Base-by-base conservation (phyloP, 2,888 invertebrate species). In the Elmis aenea region DNA sequence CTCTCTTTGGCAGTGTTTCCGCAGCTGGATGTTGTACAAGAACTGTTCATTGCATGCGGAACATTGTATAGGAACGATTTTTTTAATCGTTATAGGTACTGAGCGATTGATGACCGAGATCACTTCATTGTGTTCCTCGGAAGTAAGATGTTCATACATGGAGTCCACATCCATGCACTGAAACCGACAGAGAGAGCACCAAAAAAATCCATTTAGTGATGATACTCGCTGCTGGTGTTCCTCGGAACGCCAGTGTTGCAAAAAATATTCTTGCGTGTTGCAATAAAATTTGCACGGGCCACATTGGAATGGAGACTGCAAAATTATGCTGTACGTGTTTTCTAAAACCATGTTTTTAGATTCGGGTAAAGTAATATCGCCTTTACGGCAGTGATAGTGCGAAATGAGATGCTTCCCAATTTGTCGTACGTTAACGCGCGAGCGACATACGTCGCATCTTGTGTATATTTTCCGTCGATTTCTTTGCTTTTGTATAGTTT, bases 401-500 rank as follows among this genome's bases (percentile, higher is more conserved):
- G 89, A 89, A 52, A 91, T 83, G 40, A 93, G 72, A 68, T 89
- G 89, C 59, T 89, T 88, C 21, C 89, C 88, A 70, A 88, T 81
- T 46, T 83, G 67, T 52, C 79, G 75, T 3, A 74, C 72, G 38
- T 76, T 74, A 23, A 88, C 81, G 45, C 79, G 75, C 15, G 81
- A 78, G 37, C 77, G 77, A 55, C 89, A 89, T 26, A 83, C 81
- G 30, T 78, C 75, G 59, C 89, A 88, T 48, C 76, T 74, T 1
- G 81, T 69, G 36, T 76, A 76, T 38, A 72, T 71, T 31, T 76
- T 72, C 30, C 73, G 75, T 5, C 84, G 70, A 21, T 48, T 14
- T 3, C 9, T 15, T 16, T 37, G 25, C 26, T 3, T 35, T 23
- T 9, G 6, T 10, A 23, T 2, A 26, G 13, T 8, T 18, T 18